Base-by-base conservation (phyloP, 2,888 invertebrate species). In the Drosophila affinis region DNA sequence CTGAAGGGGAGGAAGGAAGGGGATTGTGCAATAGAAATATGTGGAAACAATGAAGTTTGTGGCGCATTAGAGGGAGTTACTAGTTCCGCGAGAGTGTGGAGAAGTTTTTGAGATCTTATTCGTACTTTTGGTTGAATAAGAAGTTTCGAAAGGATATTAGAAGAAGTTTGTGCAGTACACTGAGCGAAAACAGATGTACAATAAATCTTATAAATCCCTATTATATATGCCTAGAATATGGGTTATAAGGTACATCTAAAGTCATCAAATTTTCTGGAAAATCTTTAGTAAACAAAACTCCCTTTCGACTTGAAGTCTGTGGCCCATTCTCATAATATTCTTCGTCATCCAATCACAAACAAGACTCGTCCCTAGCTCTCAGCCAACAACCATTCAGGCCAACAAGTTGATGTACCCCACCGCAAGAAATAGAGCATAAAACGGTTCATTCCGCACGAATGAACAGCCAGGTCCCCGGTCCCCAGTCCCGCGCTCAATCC, bases 381-480 rank as follows among this genome's bases (percentile, higher is more conserved):
- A 14, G 39, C 39, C 14, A 39, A 3, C 14, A 39, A 2, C 39
- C 6, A 7, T 7, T 1, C n/a, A 9, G 14, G 14, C 24, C 1
- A 5, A 44, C 39, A 56, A 46, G 29, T 24, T 10, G 6, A 34
- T 49, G 9, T 27, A 54, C 63, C 54, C 27, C 53, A 44, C 27
- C 29, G 34, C 17, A 3, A 32, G 24, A 18, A 24, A 46, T 46
- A 81, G 82, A 44, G 86, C 76, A 85, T 78, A 74, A 76, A 86
- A 78, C 79, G 76, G 72, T 62, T 83, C 77, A 81, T 83, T 86
- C 76, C 87, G 81, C 87, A 83, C 84, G 87, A 86, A 83, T 76
- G 67, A 62, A 53, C 63, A 57, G 48, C 56, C 62, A 29, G 56
- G 49, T 55, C 29, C 60, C 45, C 39, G 68, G 46, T 45, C 49